phyloP scores from a whole-genome alignment of 2,113 vertebrate genomes.

The Nicator chloris region DNA sequence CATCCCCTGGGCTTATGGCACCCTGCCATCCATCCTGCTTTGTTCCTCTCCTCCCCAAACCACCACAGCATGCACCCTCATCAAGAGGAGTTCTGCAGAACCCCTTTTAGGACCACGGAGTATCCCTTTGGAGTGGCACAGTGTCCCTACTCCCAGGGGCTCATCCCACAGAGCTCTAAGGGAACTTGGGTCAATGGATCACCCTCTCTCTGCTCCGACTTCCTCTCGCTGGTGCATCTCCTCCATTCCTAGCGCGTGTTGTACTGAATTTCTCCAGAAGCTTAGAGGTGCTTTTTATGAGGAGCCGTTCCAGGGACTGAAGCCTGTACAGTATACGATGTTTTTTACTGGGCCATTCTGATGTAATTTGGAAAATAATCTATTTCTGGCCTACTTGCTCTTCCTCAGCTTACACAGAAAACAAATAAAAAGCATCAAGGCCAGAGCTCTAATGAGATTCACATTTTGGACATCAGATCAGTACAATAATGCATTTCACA shows the following conservation, averaged over 20 bases:
- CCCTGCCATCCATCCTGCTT: background rate
- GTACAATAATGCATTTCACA: constrained; percentile 54
- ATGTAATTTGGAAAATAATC: background rate
- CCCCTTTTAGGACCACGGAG: accelerated
- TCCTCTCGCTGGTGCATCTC: accelerated
- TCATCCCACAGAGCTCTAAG: background rate
- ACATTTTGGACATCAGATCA: constrained; percentile 21
- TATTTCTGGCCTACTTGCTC: background rate
- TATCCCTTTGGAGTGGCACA: no score
- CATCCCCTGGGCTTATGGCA: background rate
- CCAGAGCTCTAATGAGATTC: constrained; percentile 27
- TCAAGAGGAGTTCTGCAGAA: background rate
- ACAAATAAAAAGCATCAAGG: background rate
- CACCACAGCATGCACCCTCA: accelerated
- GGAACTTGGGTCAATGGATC: accelerated
- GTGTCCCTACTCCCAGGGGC: background rate
- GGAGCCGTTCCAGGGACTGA: background rate
- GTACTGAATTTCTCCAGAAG: background rate
- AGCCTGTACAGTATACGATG: background rate
- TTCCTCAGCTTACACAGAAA: background rate
- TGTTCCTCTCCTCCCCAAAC: background rate
- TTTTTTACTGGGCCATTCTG: background rate
- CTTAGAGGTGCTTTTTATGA: background rate
- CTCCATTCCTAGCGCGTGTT: background rate
- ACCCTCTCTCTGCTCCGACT: accelerated